Percentiles rank a stretch among this genome's conserved stretches.
Evolutionary conservation across 2,797 vertebrate genomes (phyloP).

Genomic region (Sebastes taczanowskii): DNA sequence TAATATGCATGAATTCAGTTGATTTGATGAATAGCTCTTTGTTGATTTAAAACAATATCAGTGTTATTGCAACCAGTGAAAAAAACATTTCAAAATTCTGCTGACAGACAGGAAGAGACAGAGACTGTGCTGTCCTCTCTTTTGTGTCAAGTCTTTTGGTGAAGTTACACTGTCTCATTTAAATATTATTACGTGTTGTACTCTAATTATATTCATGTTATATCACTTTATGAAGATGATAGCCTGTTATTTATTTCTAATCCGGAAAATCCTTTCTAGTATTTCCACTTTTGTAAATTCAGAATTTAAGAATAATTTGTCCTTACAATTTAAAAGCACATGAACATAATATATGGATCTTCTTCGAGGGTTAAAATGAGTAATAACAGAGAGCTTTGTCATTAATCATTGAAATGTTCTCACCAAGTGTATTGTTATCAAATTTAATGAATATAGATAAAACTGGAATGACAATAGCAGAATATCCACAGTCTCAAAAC

Average conservation of each 20-base stretch:
- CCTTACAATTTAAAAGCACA: too few relatives aligned
- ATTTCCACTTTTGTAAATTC: too few relatives aligned
- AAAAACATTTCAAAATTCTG: accelerated
- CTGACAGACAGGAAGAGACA: not conserved
- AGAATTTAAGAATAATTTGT: too few relatives aligned
- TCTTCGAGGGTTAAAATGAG: not conserved
- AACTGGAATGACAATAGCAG: too few relatives aligned
- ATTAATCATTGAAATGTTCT: too few relatives aligned
- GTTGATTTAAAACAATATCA: not conserved
- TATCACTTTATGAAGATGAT: not conserved
- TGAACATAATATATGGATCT: too few relatives aligned
- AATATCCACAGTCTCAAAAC: too few relatives aligned
- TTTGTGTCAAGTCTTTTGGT: not conserved
- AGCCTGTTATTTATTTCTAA: not conserved
- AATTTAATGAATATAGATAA: too few relatives aligned
- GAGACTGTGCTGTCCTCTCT: not conserved
- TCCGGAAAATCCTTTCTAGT: not conserved
- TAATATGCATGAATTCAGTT: not conserved
- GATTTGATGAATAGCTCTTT: not conserved
- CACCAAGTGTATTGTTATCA: too few relatives aligned
- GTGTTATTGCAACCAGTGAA: not conserved
- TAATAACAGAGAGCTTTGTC: too few relatives aligned
- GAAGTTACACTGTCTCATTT: not conserved
- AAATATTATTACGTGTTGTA: not conserved
- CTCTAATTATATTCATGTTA: not conserved